Base-by-base conservation (phyloP, 2,888 invertebrate genomes). In the Psylliodes chrysocephalus region DNA sequence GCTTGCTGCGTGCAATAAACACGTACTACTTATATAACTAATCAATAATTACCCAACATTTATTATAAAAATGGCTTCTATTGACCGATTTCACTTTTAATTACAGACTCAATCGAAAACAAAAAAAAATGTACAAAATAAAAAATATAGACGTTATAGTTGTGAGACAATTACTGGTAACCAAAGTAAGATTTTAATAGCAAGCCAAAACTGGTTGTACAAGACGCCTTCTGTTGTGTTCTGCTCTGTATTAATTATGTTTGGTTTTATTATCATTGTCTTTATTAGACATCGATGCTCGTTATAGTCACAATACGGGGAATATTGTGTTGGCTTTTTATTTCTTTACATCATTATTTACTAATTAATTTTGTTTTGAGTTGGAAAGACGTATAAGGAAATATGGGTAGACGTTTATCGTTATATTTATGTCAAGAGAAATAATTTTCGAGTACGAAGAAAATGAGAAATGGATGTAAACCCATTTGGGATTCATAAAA, bases 211-310 rank as follows among this genome's bases (percentile, higher is more conserved):
- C 47, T 10, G 47, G 47, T 47, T 47, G 25, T 14, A 12, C 2
- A n/a, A 25, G 25, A 47, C 47, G 47, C 47, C 47, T 47, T 47
- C 47, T 47, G 47, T 47, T 28, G 46, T 14, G 14, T 47, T 47
- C 47, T 47, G 47, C 25, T 28, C 19, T 14, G 14, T 47, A 22
- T 47, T 47, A 47, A 47, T 47, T 47, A 47, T 47, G 14, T 47
- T 47, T 25, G 19, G n/a, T 25, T 47, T 47, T 35, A 47, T 47
- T 47, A 47, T 47, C 14, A 18, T 44, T 44, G 47, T 19, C 47
- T 47, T 22, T 47, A 47, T 47, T 47, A 25, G 47, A 47, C 47
- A 47, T 1, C 14, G 47, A 47, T 47, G 22, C 47, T 47, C 47
- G 25, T 47, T 47, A 47, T 47, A 14, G 35, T 12, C 14, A 35